phyloP scores from a whole-genome alignment of 2,888 invertebrate genomes.

The Lithophane semibrunnea region DNA sequence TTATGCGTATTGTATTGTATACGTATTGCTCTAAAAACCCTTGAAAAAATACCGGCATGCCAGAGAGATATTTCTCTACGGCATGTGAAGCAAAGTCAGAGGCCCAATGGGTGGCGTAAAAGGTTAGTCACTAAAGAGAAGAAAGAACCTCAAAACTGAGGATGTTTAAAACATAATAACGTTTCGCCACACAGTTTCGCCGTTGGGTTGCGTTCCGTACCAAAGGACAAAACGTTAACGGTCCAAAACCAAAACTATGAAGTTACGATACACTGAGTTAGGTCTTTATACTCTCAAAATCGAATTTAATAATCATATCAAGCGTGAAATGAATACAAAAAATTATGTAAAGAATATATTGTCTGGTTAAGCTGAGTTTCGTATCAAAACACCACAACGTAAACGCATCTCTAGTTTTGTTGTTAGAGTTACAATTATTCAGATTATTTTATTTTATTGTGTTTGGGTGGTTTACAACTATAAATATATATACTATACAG shows the following conservation, averaged over 20 bases:
- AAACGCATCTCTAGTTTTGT: not conserved
- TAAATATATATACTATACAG: no score
- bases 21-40: no score
- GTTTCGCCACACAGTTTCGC: no score
- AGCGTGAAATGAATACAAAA: not conserved
- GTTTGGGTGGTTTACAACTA: no score
- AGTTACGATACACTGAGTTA: not conserved
- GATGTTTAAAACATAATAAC: not conserved
- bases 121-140: no score
- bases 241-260: constrained; percentile 26
- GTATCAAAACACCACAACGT: not conserved
- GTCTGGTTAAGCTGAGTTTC: not conserved
- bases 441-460: not conserved
- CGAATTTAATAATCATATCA: not conserved
- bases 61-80: no score
- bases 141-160: no score
- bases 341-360: not conserved
- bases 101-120: no score
- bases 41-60: no score
- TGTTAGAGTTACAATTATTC: not conserved
- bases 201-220: not conserved
- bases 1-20: no score
- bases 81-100: no score
- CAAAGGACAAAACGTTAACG: constrained; percentile 2
- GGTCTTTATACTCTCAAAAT: not conserved